These are phyloP conservation scores for Phalera bucephala DNA, from an alignment of 2,888 invertebrate genomes.

Conservation along the genomic window DNA sequence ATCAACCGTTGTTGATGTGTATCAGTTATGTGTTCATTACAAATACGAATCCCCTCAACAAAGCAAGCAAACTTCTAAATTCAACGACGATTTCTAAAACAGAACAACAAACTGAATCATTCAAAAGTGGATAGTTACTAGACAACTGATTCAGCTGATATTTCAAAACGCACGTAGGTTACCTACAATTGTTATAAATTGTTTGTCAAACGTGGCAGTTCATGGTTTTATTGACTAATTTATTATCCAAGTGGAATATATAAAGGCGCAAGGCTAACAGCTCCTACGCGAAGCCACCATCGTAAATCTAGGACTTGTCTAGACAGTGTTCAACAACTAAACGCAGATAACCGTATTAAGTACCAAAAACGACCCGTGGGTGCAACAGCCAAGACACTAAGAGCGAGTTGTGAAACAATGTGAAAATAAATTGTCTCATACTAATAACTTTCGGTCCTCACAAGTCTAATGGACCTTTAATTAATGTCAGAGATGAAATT, in stretches of 20 bases:
- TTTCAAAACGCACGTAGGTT: conserved; percentile 35
- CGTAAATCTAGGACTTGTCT: conserved; percentile 66
- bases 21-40: no score
- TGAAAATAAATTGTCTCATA: conserved; percentile 2
- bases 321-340: conserved; percentile 36
- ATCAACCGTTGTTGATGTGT: no score
- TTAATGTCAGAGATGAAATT: no score
- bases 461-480: no score
- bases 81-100: no score
- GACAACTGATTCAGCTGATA: conserved; percentile 22
- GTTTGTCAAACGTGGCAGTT: conserved; percentile 57
- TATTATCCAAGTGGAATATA: conserved; percentile 49
- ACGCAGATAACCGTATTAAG: conserved; percentile 42
- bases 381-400: conserved; percentile 33
- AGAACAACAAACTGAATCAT: no score
- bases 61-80: no score
- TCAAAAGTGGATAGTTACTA: no score
- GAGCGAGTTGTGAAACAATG: conserved; percentile 19
- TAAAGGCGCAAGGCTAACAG: conserved; percentile 66
- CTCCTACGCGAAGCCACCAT: conserved; percentile 71
- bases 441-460: no score
- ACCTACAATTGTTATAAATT: conserved; percentile 43
- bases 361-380: conserved; percentile 51
- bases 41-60: no score
- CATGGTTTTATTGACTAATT: conserved; percentile 50